Percentiles rank a stretch among this genome's conserved stretches.
phyloP scores from a whole-genome alignment of 2,888 invertebrate species.

The Meta bourneti region DNA sequence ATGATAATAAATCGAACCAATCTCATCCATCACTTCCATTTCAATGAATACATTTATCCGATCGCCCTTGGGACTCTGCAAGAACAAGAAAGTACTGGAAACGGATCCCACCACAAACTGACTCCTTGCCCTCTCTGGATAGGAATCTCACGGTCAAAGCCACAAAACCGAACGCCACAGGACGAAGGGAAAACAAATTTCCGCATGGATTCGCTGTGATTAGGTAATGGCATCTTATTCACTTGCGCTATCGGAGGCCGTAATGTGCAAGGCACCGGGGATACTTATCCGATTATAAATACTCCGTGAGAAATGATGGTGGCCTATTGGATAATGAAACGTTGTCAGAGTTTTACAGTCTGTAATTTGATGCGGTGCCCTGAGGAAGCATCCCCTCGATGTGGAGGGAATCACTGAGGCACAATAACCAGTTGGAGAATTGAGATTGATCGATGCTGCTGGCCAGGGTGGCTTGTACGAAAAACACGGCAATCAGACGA shows the following conservation, averaged over 20 bases:
- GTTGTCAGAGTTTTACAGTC: constrained; percentile 50
- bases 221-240: constrained; percentile 55
- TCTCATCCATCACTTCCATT: constrained; percentile 14
- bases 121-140: constrained; percentile 27
- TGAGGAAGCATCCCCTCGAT: constrained; percentile 16
- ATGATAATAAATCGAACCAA: constrained; percentile 41
- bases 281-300: not conserved
- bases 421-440: constrained; percentile 39
- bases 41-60: constrained; percentile 9
- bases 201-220: constrained; percentile 2
- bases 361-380: constrained; percentile 50
- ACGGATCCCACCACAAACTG: not conserved
- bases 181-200: not conserved
- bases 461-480: constrained; percentile 25
- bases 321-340: constrained; percentile 67
- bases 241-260: not conserved
- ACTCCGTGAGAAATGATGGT: constrained; percentile 49
- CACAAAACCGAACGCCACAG: not conserved
- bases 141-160: constrained; percentile 39
- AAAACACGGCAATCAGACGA: not conserved
- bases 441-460: constrained; percentile 38
- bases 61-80: not conserved
- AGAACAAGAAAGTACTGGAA: not conserved
- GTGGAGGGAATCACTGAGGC: not conserved
- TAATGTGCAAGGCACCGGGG: not conserved